Evolutionary conservation across 2,797 vertebrate species (phyloP), one percentile per base, ranked within the genome.

Genomic region (Lacerta viridis): DNA sequence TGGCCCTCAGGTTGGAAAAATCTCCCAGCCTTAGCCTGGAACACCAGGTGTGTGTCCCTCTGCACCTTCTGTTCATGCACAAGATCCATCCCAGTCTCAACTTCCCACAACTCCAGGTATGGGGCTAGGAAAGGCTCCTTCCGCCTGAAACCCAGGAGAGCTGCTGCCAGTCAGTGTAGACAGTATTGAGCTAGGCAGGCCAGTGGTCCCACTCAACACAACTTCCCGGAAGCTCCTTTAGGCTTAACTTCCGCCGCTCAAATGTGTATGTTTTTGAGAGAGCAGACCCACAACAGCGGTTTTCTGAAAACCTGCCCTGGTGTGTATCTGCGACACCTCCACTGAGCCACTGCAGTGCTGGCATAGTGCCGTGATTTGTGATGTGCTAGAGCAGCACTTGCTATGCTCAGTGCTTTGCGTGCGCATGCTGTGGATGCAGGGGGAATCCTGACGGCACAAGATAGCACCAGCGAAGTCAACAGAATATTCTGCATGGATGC

Each of bases 301-400:
- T 79, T 82, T 27, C 64, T 59, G 61, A 83, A 68, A 69, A 84
- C 41, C 36, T 78, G 82, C 36, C 82, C 71, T 89, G 25, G 33
- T 18, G 33, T 10, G 23, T 39, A n/a, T 86, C 84, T 82, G 88
- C 59, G 85, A 27, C 72, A 68, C 84, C 79, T 82, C 84, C 43
- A 41, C 9, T 81, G 9, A 29, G 18, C 72, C 61, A 33, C 79
- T 86, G 84, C 84, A 89, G 43, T 41, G 27, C 71, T 89, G 79
- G 88, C 84, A 23, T 64, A 7, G 68, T 86, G 71, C 72, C 46
- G 27, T n/a, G 17, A 10, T 68, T 75, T 68, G 84, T 36, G 33
- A 81, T 81, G 39, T 74, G 33, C 88, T 75, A 46, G n/a, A 81
- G 61, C 41, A 36, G 13, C 15, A 9, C 72, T 76, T 23, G 41